A percentile compares a stretch with the other conserved stretches of the same genome.
Evolutionary conservation across 2,888 invertebrate species (phyloP).

Genomic region (Mantis religiosa): DNA sequence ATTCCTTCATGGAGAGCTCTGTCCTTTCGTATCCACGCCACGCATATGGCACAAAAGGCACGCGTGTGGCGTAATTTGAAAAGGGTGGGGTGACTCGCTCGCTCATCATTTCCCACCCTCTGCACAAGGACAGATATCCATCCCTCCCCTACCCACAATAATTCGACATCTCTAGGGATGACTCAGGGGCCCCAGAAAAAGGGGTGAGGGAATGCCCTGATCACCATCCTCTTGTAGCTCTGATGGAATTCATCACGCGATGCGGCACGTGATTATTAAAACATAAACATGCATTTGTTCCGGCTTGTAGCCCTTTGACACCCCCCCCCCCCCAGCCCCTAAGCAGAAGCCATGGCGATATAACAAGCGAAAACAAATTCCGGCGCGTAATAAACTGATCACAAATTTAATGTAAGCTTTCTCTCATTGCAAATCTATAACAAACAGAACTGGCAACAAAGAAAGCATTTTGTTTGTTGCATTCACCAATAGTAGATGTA

Average conservation of each 20-base stretch:
- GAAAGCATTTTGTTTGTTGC: too few species aligned
- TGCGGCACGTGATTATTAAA: background rate
- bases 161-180: conserved; percentile 24
- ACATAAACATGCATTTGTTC: background rate
- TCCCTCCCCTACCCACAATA: conserved; percentile 19
- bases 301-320: background rate
- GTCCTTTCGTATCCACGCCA: background rate
- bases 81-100: conserved; percentile 23
- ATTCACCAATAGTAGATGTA: too few species aligned
- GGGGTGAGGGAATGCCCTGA: background rate
- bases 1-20: background rate
- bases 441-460: too few species aligned
- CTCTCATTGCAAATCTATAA: background rate
- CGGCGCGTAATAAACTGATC: background rate
- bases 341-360: background rate
- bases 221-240: background rate
- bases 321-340: too few species aligned
- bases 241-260: background rate
- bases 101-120: conserved; percentile 3
- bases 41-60: background rate
- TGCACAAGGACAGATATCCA: background rate
- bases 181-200: conserved; percentile 5
- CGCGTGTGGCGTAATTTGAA: conserved; percentile 24
- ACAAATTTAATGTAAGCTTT: background rate
- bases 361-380: background rate